Base-by-base conservation (phyloP, 2,888 invertebrate species). In the Keiferia lycopersicella region DNA sequence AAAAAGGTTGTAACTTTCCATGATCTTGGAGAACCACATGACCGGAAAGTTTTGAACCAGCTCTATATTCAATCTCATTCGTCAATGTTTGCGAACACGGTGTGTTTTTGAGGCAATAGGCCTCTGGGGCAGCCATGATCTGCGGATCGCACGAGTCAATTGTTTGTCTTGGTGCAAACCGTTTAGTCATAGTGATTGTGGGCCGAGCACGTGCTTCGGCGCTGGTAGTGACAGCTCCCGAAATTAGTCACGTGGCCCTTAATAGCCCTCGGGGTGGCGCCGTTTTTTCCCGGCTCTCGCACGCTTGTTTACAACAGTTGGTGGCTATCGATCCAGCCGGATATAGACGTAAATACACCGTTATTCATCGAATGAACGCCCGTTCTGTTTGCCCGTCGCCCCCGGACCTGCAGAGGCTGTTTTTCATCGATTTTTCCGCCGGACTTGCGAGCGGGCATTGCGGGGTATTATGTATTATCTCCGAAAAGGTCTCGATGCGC, bases 221-320 rank as follows among this genome's bases (percentile, higher is more conserved):
- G 66, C 87, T 92, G 92, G 74, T 71, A 72, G 77, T 91, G 92
- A 92, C 92, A 91, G 92, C 84, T 87, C 84, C 83, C 85, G 74
- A 89, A 91, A 91, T 91, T 84, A 88, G 90, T 89, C 91, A 90
- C 91, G 91, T 91, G 91, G 84, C 88, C 79, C 80, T 76, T 88
- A 88, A 88, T 87, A 85, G 88, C 83, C 81, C 79, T 79, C 72
- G 82, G 83, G 86, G 82, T 78, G 82, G 77, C 75, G 76, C 74
- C 78, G 80, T 84, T 88, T 87, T 86, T 86, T 87, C 83, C 77
- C 84, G 77, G 77, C 79, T 80, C 81, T 79, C 78, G 79, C 76
- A 76, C 83, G 82, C 78, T 87, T 87, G 90, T 88, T 88, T 87
- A 86, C 89, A 88, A 87, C 91, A 88, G 88, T 88, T 90, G 91